Conservation (phyloP, 2,888 invertebrate genomes). For the Leptarthrus brevirostris region DNA sequence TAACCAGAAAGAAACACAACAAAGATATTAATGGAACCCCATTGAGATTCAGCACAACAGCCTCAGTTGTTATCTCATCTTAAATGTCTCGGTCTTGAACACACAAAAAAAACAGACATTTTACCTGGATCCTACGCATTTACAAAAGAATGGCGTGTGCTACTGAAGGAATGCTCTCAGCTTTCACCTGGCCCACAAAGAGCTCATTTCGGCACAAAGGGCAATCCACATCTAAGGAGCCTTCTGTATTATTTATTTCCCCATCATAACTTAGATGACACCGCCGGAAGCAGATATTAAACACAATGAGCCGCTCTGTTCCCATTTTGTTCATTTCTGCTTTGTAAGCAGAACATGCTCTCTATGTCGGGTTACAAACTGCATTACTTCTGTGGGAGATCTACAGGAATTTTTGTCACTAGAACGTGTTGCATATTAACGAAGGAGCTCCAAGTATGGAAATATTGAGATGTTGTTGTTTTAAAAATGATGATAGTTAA, state of each 20-base stretch:
- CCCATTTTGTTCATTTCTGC: background rate
- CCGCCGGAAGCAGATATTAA: conserved; percentile 37
- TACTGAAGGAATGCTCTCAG: conserved; percentile 8
- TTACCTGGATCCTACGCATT: conserved; percentile 40
- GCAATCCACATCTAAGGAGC: conserved; percentile 33
- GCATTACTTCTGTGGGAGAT: conserved; percentile 7
- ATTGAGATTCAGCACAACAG: conserved; percentile 43
- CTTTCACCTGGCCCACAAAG: conserved; percentile 44
- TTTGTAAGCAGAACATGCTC: conserved; percentile 22
- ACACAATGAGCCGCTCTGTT: conserved; percentile 34
- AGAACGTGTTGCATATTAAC: no score
- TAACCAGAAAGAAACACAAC: conserved; percentile 1
- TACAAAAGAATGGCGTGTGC: conserved; percentile 43
- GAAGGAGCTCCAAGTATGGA: no score
- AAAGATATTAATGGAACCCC: conserved; percentile 33
- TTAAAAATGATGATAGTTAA: no score
- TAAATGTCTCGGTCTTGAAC: conserved; percentile 6
- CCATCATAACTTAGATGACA: conserved; percentile 22
- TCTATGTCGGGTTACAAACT: background rate
- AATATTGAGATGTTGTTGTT: no score
- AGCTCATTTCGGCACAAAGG: conserved; percentile 44
- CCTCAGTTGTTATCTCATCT: conserved; percentile 45
- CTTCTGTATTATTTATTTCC: conserved; percentile 19
- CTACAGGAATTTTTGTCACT: no score
- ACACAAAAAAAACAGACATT: background rate